phyloP scores from a whole-genome alignment of 2,797 vertebrate genomes.

The Macroramphosus scolopax region DNA sequence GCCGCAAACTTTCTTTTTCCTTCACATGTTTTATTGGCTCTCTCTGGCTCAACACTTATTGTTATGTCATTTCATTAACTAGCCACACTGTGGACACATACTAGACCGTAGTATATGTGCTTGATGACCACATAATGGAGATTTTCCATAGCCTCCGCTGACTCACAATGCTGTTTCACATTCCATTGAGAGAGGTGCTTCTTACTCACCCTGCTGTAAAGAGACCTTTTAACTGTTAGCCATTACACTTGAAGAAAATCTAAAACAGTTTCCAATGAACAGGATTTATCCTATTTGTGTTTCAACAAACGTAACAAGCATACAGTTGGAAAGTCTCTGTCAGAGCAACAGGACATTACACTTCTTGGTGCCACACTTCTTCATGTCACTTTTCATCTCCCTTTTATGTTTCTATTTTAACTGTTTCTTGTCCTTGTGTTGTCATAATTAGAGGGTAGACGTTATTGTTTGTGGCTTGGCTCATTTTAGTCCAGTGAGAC shows the following conservation, averaged over 20 bases:
- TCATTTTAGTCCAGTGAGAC: neutral
- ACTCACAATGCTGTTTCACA: constrained; percentile 34
- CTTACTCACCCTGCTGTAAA: constrained; percentile 14
- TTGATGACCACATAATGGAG: neutral
- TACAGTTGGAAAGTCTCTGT: constrained; percentile 14
- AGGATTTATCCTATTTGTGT: neutral
- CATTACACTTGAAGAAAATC: neutral
- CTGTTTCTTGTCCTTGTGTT: constrained; percentile 13
- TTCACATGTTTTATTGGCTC: too few species aligned
- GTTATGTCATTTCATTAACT: too few species aligned
- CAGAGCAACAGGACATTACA: constrained; percentile 4
- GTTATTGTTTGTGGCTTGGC: constrained; percentile 20
- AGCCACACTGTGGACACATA: too few species aligned
- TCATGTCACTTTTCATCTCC: neutral
- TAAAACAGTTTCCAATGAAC: neutral
- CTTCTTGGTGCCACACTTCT: constrained; percentile 4
- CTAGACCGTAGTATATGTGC: too few species aligned
- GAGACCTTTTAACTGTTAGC: neutral
- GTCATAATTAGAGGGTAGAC: constrained; percentile 1
- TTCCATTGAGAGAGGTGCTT: constrained; percentile 17
- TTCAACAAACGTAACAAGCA: too few species aligned
- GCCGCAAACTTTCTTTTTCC: too few species aligned
- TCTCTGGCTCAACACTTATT: too few species aligned
- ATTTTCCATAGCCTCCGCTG: constrained; percentile 8
- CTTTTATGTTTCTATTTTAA: constrained; percentile 21